Conservation (phyloP, 2,797 vertebrate species). For the Enteromius unitaeniatus region DNA sequence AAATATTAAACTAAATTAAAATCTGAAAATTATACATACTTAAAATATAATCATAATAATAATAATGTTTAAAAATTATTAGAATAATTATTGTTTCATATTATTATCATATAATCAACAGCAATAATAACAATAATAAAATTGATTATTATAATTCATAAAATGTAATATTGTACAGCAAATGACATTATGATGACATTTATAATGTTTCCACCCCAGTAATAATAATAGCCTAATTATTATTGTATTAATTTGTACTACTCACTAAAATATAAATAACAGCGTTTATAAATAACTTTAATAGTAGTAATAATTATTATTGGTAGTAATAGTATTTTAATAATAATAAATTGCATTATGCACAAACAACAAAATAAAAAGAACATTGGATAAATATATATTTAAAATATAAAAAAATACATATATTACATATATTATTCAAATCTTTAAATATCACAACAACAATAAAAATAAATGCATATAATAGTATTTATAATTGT, state of each 20-base stretch:
- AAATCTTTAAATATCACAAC: neutral
- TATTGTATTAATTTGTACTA: too few species aligned
- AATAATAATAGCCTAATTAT: too few species aligned
- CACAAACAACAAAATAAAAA: neutral
- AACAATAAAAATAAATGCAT: neutral
- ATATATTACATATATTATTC: neutral
- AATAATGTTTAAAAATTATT: neutral
- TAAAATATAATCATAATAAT: neutral
- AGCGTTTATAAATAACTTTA: too few species aligned
- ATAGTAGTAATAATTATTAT: too few species aligned
- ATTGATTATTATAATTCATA: too few species aligned
- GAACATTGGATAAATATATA: neutral
- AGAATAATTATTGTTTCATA: neutral
- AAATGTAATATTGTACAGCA: neutral
- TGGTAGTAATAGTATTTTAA: too few species aligned
- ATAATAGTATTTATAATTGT: neutral
- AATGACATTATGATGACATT: too few species aligned
- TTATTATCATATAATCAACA: neutral
- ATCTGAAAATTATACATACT: neutral
- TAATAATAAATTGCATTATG: too few species aligned
- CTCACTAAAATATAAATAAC: too few species aligned
- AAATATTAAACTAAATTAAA: neutral
- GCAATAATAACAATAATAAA: neutral
- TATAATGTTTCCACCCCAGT: too few species aligned
- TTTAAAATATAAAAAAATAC: neutral